These are phyloP conservation scores for Quiscalus mexicanus DNA, from an alignment of 2,113 vertebrate genomes.

Conservation along the genomic window DNA sequence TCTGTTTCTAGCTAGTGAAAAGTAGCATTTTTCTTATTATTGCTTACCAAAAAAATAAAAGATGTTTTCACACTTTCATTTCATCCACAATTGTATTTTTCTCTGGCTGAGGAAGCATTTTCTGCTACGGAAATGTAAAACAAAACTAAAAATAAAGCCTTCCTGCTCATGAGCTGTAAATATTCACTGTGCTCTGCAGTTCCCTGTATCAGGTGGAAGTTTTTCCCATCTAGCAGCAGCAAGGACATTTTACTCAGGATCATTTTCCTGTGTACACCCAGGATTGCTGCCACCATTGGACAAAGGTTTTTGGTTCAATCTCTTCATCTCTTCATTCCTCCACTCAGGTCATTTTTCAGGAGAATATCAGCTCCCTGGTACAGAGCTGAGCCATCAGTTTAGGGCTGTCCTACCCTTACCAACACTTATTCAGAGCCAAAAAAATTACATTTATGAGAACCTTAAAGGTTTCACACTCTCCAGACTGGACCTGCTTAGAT, in stretches of 20 bases:
- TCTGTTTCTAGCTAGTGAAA: background rate
- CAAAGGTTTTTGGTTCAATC: background rate
- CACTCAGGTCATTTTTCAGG: background rate
- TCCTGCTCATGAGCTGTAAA: background rate
- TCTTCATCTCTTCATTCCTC: background rate
- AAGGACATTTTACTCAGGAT: background rate
- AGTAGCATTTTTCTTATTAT: background rate
- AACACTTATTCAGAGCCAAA: background rate
- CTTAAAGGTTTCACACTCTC: background rate
- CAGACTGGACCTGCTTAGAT: background rate
- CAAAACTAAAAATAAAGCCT: background rate
- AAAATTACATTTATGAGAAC: background rate
- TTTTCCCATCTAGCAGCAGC: background rate
- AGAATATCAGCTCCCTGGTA: background rate
- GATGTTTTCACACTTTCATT: background rate
- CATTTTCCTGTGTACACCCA: background rate
- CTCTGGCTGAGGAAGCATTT: background rate
- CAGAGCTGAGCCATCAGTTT: accelerated
- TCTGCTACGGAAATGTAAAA: background rate
- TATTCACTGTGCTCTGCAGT: background rate
- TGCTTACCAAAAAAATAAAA: background rate
- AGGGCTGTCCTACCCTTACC: background rate
- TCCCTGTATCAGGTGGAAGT: background rate
- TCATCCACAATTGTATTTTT: background rate
- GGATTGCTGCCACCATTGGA: background rate